These are phyloP conservation scores for Drosophila formosana DNA, from an alignment of 2,888 invertebrate genomes.

Conservation along the genomic window DNA sequence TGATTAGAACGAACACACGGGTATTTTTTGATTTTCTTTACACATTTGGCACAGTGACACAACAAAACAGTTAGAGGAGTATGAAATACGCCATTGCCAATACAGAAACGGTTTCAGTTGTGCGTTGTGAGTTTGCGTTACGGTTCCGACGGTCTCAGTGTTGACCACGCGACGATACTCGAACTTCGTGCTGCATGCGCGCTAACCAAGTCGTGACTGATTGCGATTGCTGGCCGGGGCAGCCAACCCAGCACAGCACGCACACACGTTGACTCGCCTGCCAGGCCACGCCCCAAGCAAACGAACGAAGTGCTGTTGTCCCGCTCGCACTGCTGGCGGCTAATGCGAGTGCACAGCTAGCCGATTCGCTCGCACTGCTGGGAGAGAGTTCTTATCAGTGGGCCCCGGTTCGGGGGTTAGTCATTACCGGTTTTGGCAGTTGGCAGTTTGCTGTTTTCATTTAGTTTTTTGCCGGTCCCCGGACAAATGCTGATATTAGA, in stretches of 20 bases:
- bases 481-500: slow-evolving; percentile 65
- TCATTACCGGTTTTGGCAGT: slow-evolving; percentile 77
- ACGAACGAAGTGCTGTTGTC: slow-evolving; percentile 19
- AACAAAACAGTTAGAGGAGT: slow-evolving; percentile 27
- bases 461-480: slow-evolving; percentile 53
- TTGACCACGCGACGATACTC: slow-evolving; percentile 56
- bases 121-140: neutral
- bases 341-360: neutral
- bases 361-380: slow-evolving; percentile 21
- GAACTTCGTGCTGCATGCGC: slow-evolving; percentile 77
- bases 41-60: slow-evolving; percentile 32
- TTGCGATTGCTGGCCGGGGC: slow-evolving; percentile 68
- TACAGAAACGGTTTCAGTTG: slow-evolving; percentile 8
- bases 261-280: slow-evolving; percentile 9
- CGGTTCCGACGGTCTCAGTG: slow-evolving; percentile 57
- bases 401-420: slow-evolving; percentile 65
- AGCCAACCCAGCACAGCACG: slow-evolving; percentile 55
- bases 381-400: slow-evolving; percentile 57
- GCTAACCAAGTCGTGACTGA: slow-evolving; percentile 82
- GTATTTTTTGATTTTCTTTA: neutral
- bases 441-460: slow-evolving; percentile 56
- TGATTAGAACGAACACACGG: slow-evolving; percentile 30
- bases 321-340: slow-evolving; percentile 34
- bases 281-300: slow-evolving; percentile 57
- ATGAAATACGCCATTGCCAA: slow-evolving; percentile 45